Conservation (phyloP, 1,140 invertebrate species). For the Drosophila obscura region DNA sequence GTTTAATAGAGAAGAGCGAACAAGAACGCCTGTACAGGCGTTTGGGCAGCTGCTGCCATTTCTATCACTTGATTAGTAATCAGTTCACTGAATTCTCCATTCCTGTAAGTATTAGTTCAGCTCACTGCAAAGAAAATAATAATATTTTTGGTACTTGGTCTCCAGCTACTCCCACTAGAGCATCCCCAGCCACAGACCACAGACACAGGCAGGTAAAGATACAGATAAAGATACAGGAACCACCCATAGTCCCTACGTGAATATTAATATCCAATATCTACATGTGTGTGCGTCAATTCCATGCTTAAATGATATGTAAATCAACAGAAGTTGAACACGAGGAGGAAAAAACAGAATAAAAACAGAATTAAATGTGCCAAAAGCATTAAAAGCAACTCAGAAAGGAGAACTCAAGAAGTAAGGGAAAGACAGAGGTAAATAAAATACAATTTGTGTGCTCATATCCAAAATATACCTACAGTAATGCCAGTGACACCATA, state of each 20-base stretch:
- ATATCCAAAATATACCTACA: slow-evolving; percentile 32
- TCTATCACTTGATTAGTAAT: too few species aligned
- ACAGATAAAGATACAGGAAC: neutral
- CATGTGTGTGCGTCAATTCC: slow-evolving; percentile 44
- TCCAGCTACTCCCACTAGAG: neutral
- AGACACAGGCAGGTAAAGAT: slow-evolving; percentile 7
- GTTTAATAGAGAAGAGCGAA: neutral
- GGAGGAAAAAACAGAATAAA: slow-evolving; percentile 6
- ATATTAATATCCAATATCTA: neutral
- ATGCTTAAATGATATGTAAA: slow-evolving; percentile 53
- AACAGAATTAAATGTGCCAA: slow-evolving; percentile 48
- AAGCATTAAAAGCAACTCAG: slow-evolving; percentile 47
- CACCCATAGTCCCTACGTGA: slow-evolving; percentile 22
- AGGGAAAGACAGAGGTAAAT: slow-evolving; percentile 27
- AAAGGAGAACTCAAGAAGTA: slow-evolving; percentile 9
- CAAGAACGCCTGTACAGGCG: too few species aligned
- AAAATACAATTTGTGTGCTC: slow-evolving; percentile 28
- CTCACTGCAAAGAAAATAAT: neutral
- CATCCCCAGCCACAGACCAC: slow-evolving; percentile 12
- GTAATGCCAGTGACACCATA: slow-evolving; percentile 24
- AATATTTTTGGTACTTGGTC: neutral
- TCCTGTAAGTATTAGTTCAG: too few species aligned
- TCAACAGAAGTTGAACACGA: slow-evolving; percentile 44
- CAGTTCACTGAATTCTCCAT: too few species aligned
- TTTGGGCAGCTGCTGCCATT: too few species aligned